Evolutionary conservation across 2,888 invertebrate species (phyloP), one percentile per base, ranked within the genome.

Genomic region (Desoria tigrina): DNA sequence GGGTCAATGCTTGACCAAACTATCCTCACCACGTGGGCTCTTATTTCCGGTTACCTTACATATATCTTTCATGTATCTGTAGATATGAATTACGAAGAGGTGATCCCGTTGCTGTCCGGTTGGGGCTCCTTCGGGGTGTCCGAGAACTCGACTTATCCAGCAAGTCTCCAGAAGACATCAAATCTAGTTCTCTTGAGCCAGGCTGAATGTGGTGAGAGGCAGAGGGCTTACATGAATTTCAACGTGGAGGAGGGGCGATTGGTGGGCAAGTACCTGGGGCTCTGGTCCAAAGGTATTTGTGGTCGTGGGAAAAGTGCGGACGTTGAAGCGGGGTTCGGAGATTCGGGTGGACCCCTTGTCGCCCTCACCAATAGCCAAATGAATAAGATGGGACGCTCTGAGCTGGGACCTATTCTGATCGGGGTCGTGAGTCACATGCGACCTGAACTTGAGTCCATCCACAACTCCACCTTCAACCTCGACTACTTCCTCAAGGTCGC

Each of bases 281-380:
- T 63, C 2, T 56, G 63, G 27, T 18, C 54, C n/a, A 42, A 56
- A n/a, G 73, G 70, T 4, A 51, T 73, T 23, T 73, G 73, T 57
- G 71, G 65, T 14, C 39, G 61, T 16, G 64, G 68, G 11, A 61
- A 49, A 21, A 57, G 61, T 27, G 23, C 26, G 7, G 49, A 49
- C 11, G 42, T 68, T 9, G 70, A 73, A 56, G 73, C 73, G 23
- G 73, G 73, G 21, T 73, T 56, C 59, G 72, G 72, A 1, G 72
- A 72, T 42, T 65, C 65, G 28, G 70, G 70, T 2, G 73, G 73
- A 18, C 69, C 69, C 3, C 42, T 70, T 1, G 39, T 42, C 2
- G 61, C 58, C 6, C 57, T 58, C 6, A 11, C 53, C 2, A 37
- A 56, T 21, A 11, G n/a, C n/a, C n/a, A 32, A 32, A 7, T 11